Evolutionary conservation across 2,888 invertebrate species (phyloP), one percentile per base, ranked within the genome.

Genomic region (Dicroscelio sp.): DNA sequence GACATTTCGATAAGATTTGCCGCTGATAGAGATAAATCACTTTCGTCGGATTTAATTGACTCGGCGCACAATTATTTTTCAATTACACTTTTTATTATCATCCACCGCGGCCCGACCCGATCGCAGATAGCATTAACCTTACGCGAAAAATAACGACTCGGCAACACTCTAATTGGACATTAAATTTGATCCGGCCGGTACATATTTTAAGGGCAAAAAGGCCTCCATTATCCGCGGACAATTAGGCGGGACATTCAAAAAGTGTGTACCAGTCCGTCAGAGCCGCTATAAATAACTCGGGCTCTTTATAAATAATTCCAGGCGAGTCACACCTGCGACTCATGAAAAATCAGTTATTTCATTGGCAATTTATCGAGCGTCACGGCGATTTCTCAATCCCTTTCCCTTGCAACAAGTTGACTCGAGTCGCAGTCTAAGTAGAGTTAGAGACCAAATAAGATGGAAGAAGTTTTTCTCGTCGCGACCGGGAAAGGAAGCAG

Each of bases 311-410:
- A n/a, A n/a, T n/a, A n/a, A n/a, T n/a, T n/a, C n/a, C n/a, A n/a
- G n/a, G n/a, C n/a, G n/a, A n/a, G n/a, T n/a, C n/a, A n/a, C n/a
- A n/a, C n/a, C n/a, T n/a, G n/a, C n/a, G n/a, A n/a, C 12, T 25
- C 33, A 33, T 38, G 43, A 38, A 38, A 38, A 38, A 12, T 8
- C 43, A 14, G 52, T 52, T 23, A 55, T 55, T 75, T 75, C 55
- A 75, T 75, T 55, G 55, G 73, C 33, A 52, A 55, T 75, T 75
- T 75, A 75, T 75, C 33, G 55, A n/a, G n/a, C n/a, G n/a, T n/a
- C n/a, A n/a, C n/a, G 33, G 35, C 60, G 35, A 65, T 79, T 79
- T 79, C 79, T 65, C 79, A 79, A 79, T 79, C 52, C 60, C 58
- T 78, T 78, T 79, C 31, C 20, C 23, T 76, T 23, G 58, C 65